Evolutionary conservation across 2,888 invertebrate species (phyloP), one percentile per base, ranked within the genome.

Genomic region (Eledona agricola): DNA sequence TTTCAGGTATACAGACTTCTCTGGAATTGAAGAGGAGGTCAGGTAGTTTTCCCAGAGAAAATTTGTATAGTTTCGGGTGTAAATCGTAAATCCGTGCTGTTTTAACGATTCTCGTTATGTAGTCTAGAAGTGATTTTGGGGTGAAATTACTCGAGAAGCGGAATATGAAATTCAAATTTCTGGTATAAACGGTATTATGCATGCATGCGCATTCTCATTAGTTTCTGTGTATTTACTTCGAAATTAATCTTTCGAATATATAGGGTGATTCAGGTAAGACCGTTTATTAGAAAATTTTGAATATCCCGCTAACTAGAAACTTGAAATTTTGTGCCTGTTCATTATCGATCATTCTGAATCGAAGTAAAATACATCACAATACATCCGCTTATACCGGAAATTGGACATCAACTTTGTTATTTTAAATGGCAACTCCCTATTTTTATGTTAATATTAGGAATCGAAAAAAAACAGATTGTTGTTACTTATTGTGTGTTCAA

Each of bases 161-260:
- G 25, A 38, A 38, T 38, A 38, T 38, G 38, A 38, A 38, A 23
- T 38, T 38, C 25, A 38, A 25, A 37, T 37, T 23, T 11, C 9
- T 4, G 25, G n/a, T 22, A 37, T 23, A 37, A 12, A 15, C n/a
- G 22, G 38, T 20, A 38, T 38, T 38, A 38, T 38, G 38, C 38
- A 38, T 38, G 38, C 38, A 38, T 38, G 38, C 38, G 38, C 25
- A 38, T 38, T 13, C 38, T 38, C 25, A 38, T 38, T 23, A 25
- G 37, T 37, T 35, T 38, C 15, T 6, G 6, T 13, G 38, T 38
- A 38, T 38, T 38, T 38, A 35, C 23, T 35, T 23, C 20, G 11
- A 4, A 20, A 35, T 35, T 37, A 37, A 37, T 37, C 13, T 37
- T 37, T 35, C 25, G 20, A 22, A 22, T n/a, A n/a, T n/a, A n/a